These are phyloP conservation scores for Cygnus atratus DNA, from an alignment of 2,113 vertebrate genomes.

Conservation along the genomic window DNA sequence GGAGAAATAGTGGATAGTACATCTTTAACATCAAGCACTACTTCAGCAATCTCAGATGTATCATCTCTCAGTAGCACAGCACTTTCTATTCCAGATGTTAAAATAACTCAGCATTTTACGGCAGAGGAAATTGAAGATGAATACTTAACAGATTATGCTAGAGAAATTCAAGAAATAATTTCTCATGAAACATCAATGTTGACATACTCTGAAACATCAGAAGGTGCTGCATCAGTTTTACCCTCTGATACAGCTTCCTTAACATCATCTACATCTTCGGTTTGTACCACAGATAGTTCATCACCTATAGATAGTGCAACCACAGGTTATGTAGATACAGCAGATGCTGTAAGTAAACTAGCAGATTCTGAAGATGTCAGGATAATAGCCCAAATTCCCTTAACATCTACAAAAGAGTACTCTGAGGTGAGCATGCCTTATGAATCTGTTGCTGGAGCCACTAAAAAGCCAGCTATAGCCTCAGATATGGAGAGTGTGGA, in stretches of 20 bases:
- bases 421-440: conserved; percentile 62
- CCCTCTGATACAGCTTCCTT: conserved; percentile 79
- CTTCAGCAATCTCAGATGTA: conserved; percentile 76
- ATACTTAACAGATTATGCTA: conserved; percentile 79
- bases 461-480: neutral
- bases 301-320: conserved; percentile 78
- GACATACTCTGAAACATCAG: conserved; percentile 80
- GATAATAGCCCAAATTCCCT: conserved; percentile 46
- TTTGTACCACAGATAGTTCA: conserved; percentile 84
- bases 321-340: conserved; percentile 50
- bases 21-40: conserved; percentile 71
- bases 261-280: conserved; percentile 82
- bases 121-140: conserved; percentile 93
- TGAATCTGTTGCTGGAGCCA: neutral
- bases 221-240: conserved; percentile 74
- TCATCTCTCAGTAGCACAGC: conserved; percentile 79
- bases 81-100: conserved; percentile 95
- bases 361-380: conserved; percentile 60
- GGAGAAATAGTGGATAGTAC: conserved; percentile 62
- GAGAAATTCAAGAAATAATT: conserved; percentile 85
- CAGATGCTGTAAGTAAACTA: conserved; percentile 50
- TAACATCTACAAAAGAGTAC: conserved; percentile 60
- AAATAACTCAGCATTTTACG: conserved; percentile 97
- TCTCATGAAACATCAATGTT: conserved; percentile 85
- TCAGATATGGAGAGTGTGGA: conserved; percentile 57